Evolutionary conservation across 2,888 invertebrate genomes (phyloP).

Genomic region (Papilio protenor): DNA sequence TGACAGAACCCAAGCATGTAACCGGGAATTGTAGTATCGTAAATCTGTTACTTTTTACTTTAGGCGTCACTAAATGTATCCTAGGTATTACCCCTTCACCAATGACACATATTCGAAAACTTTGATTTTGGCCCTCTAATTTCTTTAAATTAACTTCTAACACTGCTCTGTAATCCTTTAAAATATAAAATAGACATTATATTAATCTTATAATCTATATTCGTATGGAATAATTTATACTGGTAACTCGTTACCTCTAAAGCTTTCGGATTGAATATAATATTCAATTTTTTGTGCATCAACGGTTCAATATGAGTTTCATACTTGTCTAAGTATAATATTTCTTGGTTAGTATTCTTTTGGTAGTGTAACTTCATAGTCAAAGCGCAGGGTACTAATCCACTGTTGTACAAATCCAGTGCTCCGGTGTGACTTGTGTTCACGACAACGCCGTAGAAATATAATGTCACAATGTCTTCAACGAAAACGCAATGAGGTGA

Average conservation of each 20-base stretch:
- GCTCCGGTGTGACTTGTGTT: constrained; percentile 64
- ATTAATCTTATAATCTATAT: not conserved
- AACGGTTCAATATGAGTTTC: constrained; percentile 75
- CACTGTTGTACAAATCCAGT: constrained; percentile 76
- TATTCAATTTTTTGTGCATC: constrained; percentile 70
- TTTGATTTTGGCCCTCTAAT: constrained; percentile 69
- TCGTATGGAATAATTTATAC: not conserved
- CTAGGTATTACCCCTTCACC: constrained; percentile 79
- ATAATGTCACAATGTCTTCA: constrained; percentile 74
- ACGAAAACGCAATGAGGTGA: constrained; percentile 77
- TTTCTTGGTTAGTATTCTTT: constrained; percentile 62
- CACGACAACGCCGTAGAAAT: constrained; percentile 75
- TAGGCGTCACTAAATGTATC: constrained; percentile 65
- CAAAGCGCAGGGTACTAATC: constrained; percentile 73
- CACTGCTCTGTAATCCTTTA: constrained; percentile 76
- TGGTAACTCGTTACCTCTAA: constrained; percentile 60
- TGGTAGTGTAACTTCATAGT: constrained; percentile 73
- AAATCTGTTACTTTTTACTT: constrained; percentile 59
- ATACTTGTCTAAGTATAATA: constrained; percentile 75
- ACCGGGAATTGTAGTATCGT: constrained; percentile 67
- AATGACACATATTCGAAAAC: constrained; percentile 74
- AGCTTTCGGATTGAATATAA: constrained; percentile 73
- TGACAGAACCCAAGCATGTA: constrained; percentile 74
- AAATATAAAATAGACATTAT: constrained; percentile 41
- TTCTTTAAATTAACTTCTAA: constrained; percentile 74